Evolutionary conservation across 2,888 invertebrate genomes (phyloP), one percentile per base, ranked within the genome.

Genomic region (Leucophenga montana): DNA sequence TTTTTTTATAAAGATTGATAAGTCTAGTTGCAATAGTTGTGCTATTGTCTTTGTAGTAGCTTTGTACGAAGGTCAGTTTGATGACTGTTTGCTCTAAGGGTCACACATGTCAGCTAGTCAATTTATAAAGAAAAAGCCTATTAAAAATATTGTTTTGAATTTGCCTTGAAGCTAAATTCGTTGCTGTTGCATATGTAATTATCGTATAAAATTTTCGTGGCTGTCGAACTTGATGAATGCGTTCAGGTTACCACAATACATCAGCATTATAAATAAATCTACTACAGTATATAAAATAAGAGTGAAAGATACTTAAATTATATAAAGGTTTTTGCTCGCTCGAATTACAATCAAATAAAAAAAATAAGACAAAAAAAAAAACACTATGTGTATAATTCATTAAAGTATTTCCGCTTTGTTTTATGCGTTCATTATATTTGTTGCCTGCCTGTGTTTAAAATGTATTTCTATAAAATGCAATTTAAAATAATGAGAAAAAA

Each of bases 141-240:
- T 48, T 48, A 64, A 13, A 71, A 57, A 18, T 46, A 44, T 48
- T 59, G 50, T 16, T 16, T 13, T 33, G 1, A 33, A 33, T 53
- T 66, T 79, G 75, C 79, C 79, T 79, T 79, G 76, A 69, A 67
- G 61, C 39, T 62, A 57, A 68, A 71, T 69, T 71, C 67, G 65
- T 66, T 20, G 70, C 59, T 70, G 78, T 73, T 79, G 78, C 73
- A 80, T 82, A 70, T 16, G 18, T 78, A 82, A 80, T 78, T 80
- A 77, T 75, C 81, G 79, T 81, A 83, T 78, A 77, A 76, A 39
- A 39, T 5, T 5, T 5, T 80, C 72, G 59, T 73, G 76, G 74
- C 75, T 82, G 83, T 80, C 83, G 67, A 57, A 73, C 22, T 78
- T 80, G 79, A 82, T 78, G 75, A 80, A 82, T 80, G 74, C 62